These are phyloP conservation scores for Gymnocephalus cernua DNA, from an alignment of 2,113 vertebrate species.

Conservation along the genomic window DNA sequence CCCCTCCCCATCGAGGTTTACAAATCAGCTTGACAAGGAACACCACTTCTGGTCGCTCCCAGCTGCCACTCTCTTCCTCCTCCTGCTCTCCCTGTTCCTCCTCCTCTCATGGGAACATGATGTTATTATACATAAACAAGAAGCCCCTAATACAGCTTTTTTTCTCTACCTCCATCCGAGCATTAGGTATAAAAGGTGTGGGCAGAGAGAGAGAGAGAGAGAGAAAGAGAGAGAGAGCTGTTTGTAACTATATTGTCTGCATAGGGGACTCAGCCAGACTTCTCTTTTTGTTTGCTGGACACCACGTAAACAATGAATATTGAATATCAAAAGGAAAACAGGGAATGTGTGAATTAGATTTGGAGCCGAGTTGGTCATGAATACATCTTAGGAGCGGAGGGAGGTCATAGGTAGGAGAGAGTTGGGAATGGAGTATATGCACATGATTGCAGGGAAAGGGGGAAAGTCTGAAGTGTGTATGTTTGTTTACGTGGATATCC, in stretches of 20 bases:
- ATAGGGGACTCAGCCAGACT: constrained; percentile 25
- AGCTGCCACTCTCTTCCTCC: constrained; percentile 45
- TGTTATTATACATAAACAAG: constrained; percentile 75
- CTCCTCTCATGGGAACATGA: constrained; percentile 53
- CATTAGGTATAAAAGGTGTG: constrained; percentile 35
- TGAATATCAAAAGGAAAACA: constrained; percentile 75
- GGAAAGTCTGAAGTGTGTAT: constrained; percentile 24
- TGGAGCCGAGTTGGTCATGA: constrained; percentile 49
- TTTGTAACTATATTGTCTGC: constrained; percentile 51
- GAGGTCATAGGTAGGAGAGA: constrained; percentile 52
- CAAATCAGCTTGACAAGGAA: constrained; percentile 81
- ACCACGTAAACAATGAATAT: constrained; percentile 53
- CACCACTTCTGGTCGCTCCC: constrained; percentile 68
- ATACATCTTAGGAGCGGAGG: constrained; percentile 32
- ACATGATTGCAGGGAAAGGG: constrained; percentile 21
- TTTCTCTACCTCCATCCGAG: constrained; percentile 23
- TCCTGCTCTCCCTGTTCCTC: constrained; percentile 33
- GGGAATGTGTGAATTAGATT: constrained; percentile 66
- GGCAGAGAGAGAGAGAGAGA: constrained; percentile 2
- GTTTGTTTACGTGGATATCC: constrained; percentile 55
- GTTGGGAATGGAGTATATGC: constrained; percentile 21
- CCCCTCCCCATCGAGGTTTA: constrained; percentile 64
- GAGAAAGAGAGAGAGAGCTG: neutral
- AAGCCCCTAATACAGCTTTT: constrained; percentile 54
- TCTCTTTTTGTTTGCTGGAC: constrained; percentile 59